Conservation (phyloP, 1,140 invertebrate species). For the Grapholita molesta region DNA sequence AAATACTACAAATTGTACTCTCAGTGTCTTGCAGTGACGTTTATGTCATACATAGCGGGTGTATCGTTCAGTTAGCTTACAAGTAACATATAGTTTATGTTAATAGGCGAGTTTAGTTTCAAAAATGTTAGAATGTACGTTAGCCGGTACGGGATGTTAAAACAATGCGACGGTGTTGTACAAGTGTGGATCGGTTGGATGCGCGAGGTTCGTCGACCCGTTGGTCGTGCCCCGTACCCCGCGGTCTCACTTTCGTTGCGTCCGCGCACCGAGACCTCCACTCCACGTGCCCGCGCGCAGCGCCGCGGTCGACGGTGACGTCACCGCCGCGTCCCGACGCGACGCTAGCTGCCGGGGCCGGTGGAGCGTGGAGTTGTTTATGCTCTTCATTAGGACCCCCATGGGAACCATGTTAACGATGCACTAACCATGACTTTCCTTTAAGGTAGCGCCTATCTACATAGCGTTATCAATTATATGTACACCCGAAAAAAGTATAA, state of each 20-base stretch:
- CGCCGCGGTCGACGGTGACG: slow-evolving; percentile 53
- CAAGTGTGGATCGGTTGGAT: slow-evolving; percentile 70
- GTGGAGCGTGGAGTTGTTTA: slow-evolving; percentile 56
- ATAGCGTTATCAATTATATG: not conserved
- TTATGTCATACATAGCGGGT: not conserved
- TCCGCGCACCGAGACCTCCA: slow-evolving; percentile 47
- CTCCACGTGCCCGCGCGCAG: slow-evolving; percentile 57
- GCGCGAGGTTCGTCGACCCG: slow-evolving; percentile 60
- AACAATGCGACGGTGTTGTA: slow-evolving; percentile 66
- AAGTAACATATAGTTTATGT: not conserved
- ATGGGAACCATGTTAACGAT: slow-evolving; percentile 57
- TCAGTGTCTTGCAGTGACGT: too few relatives aligned
- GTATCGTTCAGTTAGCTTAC: not conserved
- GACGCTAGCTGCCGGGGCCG: slow-evolving; percentile 37
- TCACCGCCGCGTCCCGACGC: slow-evolving; percentile 43
- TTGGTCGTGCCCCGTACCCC: slow-evolving; percentile 36
- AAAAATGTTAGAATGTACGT: slow-evolving; percentile 36
- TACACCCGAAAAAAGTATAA: not conserved
- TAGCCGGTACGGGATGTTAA: slow-evolving; percentile 44
- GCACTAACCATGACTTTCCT: slow-evolving; percentile 21
- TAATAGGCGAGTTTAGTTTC: slow-evolving; percentile 28
- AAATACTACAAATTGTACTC: too few relatives aligned
- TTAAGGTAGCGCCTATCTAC: not conserved
- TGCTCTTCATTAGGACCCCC: slow-evolving; percentile 52
- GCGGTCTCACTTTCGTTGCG: slow-evolving; percentile 74